Evolutionary conservation across 1,140 invertebrate species (phyloP).

Genomic region (Microvelia longipes): DNA sequence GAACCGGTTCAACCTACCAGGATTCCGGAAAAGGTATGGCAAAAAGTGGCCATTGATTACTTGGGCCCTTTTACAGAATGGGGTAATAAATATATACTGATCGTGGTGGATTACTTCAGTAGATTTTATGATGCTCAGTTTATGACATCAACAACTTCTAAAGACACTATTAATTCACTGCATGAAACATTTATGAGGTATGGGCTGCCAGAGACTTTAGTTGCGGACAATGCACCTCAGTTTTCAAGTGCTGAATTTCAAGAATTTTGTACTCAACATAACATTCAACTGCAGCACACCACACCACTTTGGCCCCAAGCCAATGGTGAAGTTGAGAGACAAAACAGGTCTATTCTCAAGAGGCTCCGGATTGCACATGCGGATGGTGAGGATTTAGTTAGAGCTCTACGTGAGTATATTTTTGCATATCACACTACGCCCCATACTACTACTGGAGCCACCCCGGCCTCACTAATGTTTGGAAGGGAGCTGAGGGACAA

Average conservation of each 20-base stretch:
- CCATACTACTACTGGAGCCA: too few species aligned
- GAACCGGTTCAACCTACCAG: background rate
- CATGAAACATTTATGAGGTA: background rate
- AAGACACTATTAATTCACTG: background rate
- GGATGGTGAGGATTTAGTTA: too few species aligned
- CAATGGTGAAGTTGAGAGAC: background rate
- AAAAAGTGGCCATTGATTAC: background rate
- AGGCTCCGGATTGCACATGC: too few species aligned
- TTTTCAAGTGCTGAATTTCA: background rate
- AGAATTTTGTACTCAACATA: background rate
- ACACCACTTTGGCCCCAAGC: background rate
- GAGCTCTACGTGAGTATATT: background rate
- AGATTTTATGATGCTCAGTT: background rate
- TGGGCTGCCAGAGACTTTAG: background rate
- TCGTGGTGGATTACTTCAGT: background rate
- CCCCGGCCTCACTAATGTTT: too few species aligned
- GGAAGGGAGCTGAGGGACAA: too few species aligned
- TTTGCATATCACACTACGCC: too few species aligned
- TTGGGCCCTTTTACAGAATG: too few species aligned
- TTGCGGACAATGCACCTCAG: background rate
- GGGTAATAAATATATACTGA: too few species aligned
- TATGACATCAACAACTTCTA: background rate
- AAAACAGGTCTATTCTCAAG: background rate
- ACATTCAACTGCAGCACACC: background rate
- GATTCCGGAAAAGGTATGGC: background rate